Evolutionary conservation across 2,797 vertebrate genomes (phyloP), one percentile per base, ranked within the genome.

Genomic region (Micrastur ruficollis): DNA sequence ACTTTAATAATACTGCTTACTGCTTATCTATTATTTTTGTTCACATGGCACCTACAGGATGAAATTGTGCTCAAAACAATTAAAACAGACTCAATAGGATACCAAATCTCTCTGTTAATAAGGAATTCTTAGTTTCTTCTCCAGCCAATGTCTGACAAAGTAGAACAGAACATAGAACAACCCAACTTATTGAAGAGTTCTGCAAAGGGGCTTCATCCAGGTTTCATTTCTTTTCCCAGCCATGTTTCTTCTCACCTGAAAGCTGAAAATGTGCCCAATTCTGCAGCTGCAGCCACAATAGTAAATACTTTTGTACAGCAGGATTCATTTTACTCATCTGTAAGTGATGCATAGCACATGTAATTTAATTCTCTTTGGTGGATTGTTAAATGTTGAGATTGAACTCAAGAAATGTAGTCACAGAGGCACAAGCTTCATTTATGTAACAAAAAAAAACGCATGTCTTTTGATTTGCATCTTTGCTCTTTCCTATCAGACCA

Each of bases 211-310:
- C 7, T 93, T 90, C 31, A 86, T 32, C 13, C 46, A 91, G 14
- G 14, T 87, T 87, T 92, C 34, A 13, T 80, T 73, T 85, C 32
- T 74, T 91, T 87, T 92, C 93, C 27, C 53, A 87, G 34, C 34
- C 56, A 46, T 78, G 53, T 72, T 93, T 90, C 53, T 78, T 88
- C 47, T 91, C 61, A 82, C 93, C 32, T 92, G 58, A 88, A 87
- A 95, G 17, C 49, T 88, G 89, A 95, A 91, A 83, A 72, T 27
- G 47, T 90, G 58, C 75, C 91, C 20, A 93, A 5, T 66, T 83
- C 70, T 55, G 50, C 94, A 96, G 79, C 81, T 96, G 87, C 68
- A 88, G 42, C 58, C 58, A 91, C 49, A 91, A 72, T 52, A 34
- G 67, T 91, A 83, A 91, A 88, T 65, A 71, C 8, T 53, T 78